phyloP scores from a whole-genome alignment of 2,113 vertebrate species.

The Saccopteryx leptura region DNA sequence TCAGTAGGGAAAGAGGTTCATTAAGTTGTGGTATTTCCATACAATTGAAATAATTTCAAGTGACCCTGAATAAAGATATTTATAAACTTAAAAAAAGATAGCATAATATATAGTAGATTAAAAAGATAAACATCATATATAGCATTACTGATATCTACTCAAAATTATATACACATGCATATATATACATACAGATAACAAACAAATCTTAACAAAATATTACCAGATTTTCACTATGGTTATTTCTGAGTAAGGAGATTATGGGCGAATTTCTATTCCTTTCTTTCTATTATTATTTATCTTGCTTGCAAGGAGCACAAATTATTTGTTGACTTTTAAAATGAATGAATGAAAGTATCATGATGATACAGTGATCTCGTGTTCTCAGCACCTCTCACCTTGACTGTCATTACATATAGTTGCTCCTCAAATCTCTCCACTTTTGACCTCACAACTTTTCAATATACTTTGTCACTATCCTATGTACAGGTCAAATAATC shows the following conservation, averaged over 20 bases:
- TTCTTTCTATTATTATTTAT: slow-evolving; percentile 1
- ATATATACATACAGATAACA: background rate
- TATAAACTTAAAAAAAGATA: slow-evolving; percentile 17
- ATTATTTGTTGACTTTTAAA: background rate
- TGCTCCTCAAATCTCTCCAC: background rate
- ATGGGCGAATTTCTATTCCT: background rate
- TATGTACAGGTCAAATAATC: background rate
- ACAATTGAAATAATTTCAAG: slow-evolving; percentile 5
- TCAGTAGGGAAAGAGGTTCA: background rate
- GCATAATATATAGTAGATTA: background rate
- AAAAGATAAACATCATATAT: background rate
- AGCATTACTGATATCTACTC: background rate
- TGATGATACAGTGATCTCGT: background rate
- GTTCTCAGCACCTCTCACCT: background rate
- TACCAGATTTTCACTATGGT: background rate
- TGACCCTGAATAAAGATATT: background rate
- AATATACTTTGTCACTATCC: background rate
- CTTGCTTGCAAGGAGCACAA: background rate
- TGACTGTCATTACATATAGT: background rate
- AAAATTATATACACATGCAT: background rate
- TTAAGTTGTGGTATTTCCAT: background rate
- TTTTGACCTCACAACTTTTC: slow-evolving; percentile 22
- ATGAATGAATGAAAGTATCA: background rate
- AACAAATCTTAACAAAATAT: background rate
- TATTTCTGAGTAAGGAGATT: slow-evolving; percentile 41